Base-by-base conservation (phyloP, 2,888 invertebrate genomes). In the Falcaria lacertinaria region DNA sequence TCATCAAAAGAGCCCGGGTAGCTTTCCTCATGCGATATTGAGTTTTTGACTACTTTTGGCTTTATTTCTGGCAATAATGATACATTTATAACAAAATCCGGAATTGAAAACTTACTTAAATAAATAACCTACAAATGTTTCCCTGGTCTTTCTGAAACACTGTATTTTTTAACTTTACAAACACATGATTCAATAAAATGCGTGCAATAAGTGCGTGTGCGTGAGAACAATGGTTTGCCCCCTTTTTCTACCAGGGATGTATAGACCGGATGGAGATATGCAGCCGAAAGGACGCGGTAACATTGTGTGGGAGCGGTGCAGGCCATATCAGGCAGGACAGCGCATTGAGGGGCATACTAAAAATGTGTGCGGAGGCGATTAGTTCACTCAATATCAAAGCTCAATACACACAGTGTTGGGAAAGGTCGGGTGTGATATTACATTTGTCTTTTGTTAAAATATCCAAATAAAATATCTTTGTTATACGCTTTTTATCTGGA, bases 191-290 rank as follows among this genome's bases (percentile, higher is more conserved):
- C 39, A 46, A 41, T 15, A 42, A 38, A 49, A 52, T 55, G 55
- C 51, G 52, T 60, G 22, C 13, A 81, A 82, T 84, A 83, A 86
- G 75, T 86, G 88, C 88, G 90, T 90, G 88, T 90, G 88, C 87
- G 90, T 90, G 83, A 85, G 85, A 90, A 90, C 90, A 90, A 90
- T 90, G 86, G 85, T 76, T 79, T 89, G 89, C 88, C 88, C 90
- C 89, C 89, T 89, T 89, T 90, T 89, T 82, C 65, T 88, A 90
- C 87, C 80, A 89, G 89, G 89, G 63, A 53, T 65, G 69, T 83
- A 89, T 83, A 69, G 74, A 68, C 60, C 42, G 63, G 46, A 50
- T 62, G 67, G 86, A 89, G 89, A 68, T 80, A 57, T 60, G 61
- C 53, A 66, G 74, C 66, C 64, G 63, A 72, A 69, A 66, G 64